A percentile compares a stretch with the other conserved stretches of the same genome.
These are phyloP conservation scores for Sander vitreus DNA, from an alignment of 2,113 vertebrate genomes.

Conservation along the genomic window DNA sequence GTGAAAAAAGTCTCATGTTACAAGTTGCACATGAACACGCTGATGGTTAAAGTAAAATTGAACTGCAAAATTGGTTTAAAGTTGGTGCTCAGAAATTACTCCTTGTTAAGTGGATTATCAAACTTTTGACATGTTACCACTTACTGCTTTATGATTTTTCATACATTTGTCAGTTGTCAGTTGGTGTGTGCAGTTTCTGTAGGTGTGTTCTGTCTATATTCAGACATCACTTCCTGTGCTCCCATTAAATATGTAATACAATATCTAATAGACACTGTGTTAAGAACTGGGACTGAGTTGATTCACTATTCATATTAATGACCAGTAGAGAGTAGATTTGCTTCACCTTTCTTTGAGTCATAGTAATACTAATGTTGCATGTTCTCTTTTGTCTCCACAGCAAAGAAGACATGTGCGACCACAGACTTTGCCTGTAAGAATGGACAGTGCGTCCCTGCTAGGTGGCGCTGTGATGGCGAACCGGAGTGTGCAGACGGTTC, in stretches of 20 bases:
- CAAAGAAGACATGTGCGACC: conserved; percentile 93
- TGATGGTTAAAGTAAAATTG: conserved; percentile 18
- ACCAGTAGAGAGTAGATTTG: background rate
- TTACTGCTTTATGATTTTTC: background rate
- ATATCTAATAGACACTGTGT: background rate
- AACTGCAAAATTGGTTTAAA: conserved; percentile 24
- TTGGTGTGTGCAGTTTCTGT: background rate
- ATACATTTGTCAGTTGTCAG: background rate
- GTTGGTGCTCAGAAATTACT: conserved; percentile 17
- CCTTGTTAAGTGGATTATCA: conserved; percentile 24
- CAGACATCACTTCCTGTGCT: background rate
- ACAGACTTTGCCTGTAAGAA: conserved; percentile 95
- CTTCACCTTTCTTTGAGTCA: background rate
- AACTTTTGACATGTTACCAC: background rate
- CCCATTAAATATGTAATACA: background rate
- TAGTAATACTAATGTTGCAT: background rate
- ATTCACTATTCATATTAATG: background rate
- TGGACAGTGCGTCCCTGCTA: conserved; percentile 92
- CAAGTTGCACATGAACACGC: conserved; percentile 8
- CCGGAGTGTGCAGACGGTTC: conserved; percentile 94
- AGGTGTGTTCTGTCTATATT: background rate
- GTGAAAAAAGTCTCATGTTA: background rate
- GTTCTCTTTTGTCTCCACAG: conserved; percentile 78
- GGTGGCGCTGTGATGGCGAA: conserved; percentile 97
- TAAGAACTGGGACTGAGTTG: background rate